A percentile compares a stretch with the other conserved stretches of the same genome.
Conservation (phyloP, 2,113 vertebrate species). For the Neotoma lepida region DNA sequence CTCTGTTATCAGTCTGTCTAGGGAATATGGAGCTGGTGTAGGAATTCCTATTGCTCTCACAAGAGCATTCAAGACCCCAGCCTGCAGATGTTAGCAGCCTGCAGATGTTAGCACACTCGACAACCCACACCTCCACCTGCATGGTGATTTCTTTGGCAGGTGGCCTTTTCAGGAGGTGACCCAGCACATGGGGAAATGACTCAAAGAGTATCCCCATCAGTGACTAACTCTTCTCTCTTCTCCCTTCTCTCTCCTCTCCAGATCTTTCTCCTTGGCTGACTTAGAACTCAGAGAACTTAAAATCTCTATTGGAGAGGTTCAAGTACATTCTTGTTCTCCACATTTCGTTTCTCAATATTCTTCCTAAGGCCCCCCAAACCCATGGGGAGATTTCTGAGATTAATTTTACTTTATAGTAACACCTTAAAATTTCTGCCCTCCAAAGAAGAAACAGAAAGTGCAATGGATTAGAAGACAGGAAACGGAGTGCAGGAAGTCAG, state of each 20-base stretch:
- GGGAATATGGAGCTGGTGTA: not conserved
- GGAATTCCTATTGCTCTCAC: not conserved
- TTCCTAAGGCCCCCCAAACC: not conserved
- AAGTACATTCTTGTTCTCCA: not conserved
- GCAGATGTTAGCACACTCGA: not conserved
- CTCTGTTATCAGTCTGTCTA: not conserved
- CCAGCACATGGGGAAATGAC: not conserved
- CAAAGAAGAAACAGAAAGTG: not conserved
- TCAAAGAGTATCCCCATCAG: not conserved
- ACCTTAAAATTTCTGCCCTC: not conserved
- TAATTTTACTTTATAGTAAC: slow-evolving; percentile 24
- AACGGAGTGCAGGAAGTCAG: not conserved
- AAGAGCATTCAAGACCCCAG: not conserved
- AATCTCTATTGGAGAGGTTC: not conserved
- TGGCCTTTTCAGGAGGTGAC: not conserved
- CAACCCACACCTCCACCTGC: not conserved
- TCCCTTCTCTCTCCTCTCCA: not conserved
- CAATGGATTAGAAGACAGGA: not conserved
- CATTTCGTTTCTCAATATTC: slow-evolving; percentile 3
- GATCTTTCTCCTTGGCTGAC: not conserved
- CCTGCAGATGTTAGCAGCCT: not conserved
- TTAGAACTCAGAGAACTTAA: slow-evolving; percentile 26
- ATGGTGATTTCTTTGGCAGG: not conserved
- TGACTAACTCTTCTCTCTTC: not conserved
- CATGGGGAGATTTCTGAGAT: slow-evolving; percentile 31